These are phyloP conservation scores for Anas bahamensis DNA, from an alignment of 2,797 vertebrate species.

Conservation along the genomic window DNA sequence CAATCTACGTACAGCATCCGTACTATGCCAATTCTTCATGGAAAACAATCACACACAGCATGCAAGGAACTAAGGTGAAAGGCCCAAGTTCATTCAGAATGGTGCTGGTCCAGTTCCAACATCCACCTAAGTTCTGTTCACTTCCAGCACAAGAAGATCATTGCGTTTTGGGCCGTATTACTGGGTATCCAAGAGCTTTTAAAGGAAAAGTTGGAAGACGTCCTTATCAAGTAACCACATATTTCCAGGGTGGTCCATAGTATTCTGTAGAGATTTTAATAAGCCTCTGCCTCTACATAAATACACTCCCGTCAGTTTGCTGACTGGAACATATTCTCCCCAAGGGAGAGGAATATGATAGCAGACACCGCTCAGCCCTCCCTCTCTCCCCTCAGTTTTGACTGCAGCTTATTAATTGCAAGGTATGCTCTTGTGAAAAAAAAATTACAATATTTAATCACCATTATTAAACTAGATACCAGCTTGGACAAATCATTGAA, in stretches of 20 bases:
- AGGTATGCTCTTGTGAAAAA: neutral
- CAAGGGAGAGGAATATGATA: neutral
- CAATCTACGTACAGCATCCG: neutral
- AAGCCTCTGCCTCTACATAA: neutral
- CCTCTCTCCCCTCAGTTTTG: neutral
- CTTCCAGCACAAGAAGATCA: neutral
- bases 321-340: neutral
- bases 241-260: neutral
- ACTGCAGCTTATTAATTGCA: neutral
- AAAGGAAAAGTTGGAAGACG: neutral
- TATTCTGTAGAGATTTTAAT: neutral
- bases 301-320: neutral
- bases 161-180: neutral
- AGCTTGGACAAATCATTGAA: neutral
- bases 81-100: neutral
- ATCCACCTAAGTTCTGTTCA: neutral
- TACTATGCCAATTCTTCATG: neutral
- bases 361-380: neutral
- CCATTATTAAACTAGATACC: neutral
- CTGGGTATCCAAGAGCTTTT: neutral
- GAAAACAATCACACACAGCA: neutral
- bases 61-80: neutral
- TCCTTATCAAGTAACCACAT: neutral
- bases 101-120: neutral
- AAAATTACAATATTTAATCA: neutral